A percentile compares a stretch with the other conserved stretches of the same genome.
Evolutionary conservation across 1,140 invertebrate genomes (phyloP).

Genomic region (Drosophila mayri): DNA sequence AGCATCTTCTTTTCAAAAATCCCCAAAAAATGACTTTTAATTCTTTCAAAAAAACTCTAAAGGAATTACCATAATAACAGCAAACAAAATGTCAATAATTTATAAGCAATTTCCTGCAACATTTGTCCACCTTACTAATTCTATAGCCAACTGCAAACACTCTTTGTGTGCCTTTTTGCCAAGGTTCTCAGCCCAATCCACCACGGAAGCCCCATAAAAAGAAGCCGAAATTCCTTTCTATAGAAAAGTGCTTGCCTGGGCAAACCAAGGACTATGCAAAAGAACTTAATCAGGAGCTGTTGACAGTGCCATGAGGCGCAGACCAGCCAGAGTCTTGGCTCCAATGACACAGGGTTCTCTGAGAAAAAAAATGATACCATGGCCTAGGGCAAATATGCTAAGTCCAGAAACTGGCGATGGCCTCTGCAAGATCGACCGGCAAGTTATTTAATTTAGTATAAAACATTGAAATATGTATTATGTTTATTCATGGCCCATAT

Average conservation of each 20-base stretch:
- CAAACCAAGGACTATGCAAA: conserved; percentile 22
- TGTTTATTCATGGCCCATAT: conserved; percentile 66
- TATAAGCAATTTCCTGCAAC: conserved; percentile 19
- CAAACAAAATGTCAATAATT: conserved; percentile 21
- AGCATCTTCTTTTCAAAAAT: neutral
- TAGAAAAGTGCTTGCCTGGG: conserved; percentile 14
- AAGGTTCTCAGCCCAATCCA: neutral
- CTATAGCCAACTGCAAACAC: conserved; percentile 24
- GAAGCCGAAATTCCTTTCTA: conserved; percentile 19
- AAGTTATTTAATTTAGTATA: conserved; percentile 82
- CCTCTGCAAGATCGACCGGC: conserved; percentile 53
- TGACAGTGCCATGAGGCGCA: conserved; percentile 20
- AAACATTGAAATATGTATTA: conserved; percentile 81
- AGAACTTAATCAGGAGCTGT: conserved; percentile 64
- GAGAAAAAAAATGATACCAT: conserved; percentile 15
- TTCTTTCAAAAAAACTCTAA: neutral
- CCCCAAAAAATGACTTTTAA: neutral
- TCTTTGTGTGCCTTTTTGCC: conserved; percentile 15
- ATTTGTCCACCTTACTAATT: conserved; percentile 21
- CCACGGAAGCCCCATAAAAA: conserved; percentile 9
- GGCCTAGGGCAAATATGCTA: conserved; percentile 53
- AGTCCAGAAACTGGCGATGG: conserved; percentile 38
- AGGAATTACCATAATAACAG: conserved; percentile 8
- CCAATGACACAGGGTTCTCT: conserved; percentile 16
- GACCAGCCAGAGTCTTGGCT: conserved; percentile 11